Conservation (phyloP, 2,888 invertebrate genomes). For the Drosophila silvestris region DNA sequence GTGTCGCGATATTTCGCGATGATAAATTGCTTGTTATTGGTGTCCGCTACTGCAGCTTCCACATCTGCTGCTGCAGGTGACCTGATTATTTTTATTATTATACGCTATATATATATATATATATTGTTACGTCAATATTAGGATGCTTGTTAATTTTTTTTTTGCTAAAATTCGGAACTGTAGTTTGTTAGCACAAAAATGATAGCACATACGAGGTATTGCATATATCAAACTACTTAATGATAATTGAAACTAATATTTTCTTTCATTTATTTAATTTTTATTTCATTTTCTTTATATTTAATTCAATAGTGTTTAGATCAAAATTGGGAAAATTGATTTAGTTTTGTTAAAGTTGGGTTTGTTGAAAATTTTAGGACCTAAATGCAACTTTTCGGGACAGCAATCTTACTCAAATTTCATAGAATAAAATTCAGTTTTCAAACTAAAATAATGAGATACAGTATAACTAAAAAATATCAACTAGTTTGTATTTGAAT, state of each 20-base stretch:
- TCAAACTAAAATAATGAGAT: background rate
- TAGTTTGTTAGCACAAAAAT: background rate
- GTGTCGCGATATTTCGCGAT: slow-evolving; percentile 42
- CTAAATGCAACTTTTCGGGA: background rate
- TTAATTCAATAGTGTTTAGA: background rate
- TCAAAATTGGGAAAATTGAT: background rate
- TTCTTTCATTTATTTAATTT: background rate
- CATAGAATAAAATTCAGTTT: too few relatives aligned
- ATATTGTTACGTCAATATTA: background rate
- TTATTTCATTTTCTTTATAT: background rate
- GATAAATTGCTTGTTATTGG: slow-evolving; percentile 60
- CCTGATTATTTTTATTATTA: slow-evolving; percentile 48
- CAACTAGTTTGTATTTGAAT: background rate
- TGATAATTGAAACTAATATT: background rate
- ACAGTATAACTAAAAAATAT: too few relatives aligned
- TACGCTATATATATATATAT: background rate
- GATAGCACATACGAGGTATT: background rate
- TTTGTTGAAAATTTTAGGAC: background rate
- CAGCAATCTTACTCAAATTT: too few relatives aligned
- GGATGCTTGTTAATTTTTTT: background rate
- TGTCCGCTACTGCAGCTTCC: slow-evolving; percentile 15
- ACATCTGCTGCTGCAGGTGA: slow-evolving; percentile 18
- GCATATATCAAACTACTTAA: background rate
- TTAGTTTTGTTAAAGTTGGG: background rate
- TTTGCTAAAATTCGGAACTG: background rate